Conservation (phyloP, 2,888 invertebrate species). For the Trissolcus brochymenae region DNA sequence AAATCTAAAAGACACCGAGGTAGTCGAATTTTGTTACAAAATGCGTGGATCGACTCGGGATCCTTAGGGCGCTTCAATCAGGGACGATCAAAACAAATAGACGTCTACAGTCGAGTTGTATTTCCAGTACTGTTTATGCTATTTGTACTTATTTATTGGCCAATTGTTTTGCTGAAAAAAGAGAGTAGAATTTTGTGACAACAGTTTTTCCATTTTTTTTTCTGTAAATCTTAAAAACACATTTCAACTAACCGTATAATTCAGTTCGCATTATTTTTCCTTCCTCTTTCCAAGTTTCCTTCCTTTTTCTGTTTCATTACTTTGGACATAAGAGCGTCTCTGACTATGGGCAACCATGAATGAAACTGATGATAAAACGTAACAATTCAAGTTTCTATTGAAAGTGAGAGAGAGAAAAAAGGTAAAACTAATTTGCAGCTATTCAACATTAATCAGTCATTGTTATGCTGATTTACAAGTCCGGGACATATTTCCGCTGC, state of each 20-base stretch:
- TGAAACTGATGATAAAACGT: too few species aligned
- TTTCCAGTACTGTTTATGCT: conserved; percentile 88
- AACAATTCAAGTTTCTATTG: too few species aligned
- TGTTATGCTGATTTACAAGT: background rate
- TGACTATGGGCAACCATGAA: too few species aligned
- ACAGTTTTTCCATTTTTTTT: too few species aligned
- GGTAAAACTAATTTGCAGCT: too few species aligned
- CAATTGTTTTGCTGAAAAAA: conserved; percentile 84
- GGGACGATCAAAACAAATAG: conserved; percentile 88
- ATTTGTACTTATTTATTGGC: conserved; percentile 88
- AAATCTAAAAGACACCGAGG: conserved; percentile 63
- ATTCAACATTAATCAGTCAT: too few species aligned
- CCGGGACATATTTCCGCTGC: too few species aligned
- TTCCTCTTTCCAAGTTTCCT: background rate
- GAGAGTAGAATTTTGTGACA: conserved; percentile 37
- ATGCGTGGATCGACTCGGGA: conserved; percentile 73
- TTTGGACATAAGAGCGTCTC: background rate
- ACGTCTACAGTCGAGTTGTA: conserved; percentile 84
- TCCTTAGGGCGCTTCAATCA: conserved; percentile 76
- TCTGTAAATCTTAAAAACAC: too few species aligned
- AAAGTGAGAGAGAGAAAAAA: too few species aligned
- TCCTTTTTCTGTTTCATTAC: too few species aligned
- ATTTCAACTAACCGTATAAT: too few species aligned
- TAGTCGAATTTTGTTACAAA: conserved; percentile 70
- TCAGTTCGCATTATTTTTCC: too few species aligned